phyloP scores from a whole-genome alignment of 2,797 vertebrate species.

The Diplodus puntazzo region DNA sequence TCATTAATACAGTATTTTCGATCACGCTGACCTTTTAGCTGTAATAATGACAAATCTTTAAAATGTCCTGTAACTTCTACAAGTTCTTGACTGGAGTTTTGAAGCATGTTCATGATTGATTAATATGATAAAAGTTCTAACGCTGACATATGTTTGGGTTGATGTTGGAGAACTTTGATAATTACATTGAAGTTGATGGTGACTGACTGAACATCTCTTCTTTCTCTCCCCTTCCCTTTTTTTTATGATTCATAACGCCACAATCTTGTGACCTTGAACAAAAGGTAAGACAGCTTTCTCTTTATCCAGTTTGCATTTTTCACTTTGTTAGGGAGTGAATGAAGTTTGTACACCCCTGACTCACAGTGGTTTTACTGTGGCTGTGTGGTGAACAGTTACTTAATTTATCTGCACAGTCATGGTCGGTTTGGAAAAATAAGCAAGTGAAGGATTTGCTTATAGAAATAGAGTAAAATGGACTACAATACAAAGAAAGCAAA shows the following conservation, averaged over 20 bases:
- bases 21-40: background rate
- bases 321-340: background rate
- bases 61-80: constrained; percentile 4
- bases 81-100: constrained; percentile 15
- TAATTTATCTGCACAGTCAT: background rate
- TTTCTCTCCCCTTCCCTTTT: constrained; percentile 26
- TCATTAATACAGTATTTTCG: background rate
- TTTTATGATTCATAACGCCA: constrained; percentile 38
- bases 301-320: constrained; percentile 7
- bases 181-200: background rate
- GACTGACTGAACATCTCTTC: constrained; percentile 45
- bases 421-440: background rate
- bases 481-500: background rate
- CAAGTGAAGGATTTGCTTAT: background rate
- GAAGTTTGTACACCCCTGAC: background rate
- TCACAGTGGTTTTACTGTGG: background rate
- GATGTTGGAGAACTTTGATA: constrained; percentile 34
- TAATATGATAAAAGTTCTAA: constrained; percentile 11
- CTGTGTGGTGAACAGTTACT: background rate
- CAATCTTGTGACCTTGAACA: constrained; percentile 26
- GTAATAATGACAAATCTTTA: background rate
- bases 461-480: background rate
- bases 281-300: constrained; percentile 68
- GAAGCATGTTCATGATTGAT: background rate
- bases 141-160: constrained; percentile 8